Base-by-base conservation (phyloP, 2,888 invertebrate species). In the Synergus laeviventris region DNA sequence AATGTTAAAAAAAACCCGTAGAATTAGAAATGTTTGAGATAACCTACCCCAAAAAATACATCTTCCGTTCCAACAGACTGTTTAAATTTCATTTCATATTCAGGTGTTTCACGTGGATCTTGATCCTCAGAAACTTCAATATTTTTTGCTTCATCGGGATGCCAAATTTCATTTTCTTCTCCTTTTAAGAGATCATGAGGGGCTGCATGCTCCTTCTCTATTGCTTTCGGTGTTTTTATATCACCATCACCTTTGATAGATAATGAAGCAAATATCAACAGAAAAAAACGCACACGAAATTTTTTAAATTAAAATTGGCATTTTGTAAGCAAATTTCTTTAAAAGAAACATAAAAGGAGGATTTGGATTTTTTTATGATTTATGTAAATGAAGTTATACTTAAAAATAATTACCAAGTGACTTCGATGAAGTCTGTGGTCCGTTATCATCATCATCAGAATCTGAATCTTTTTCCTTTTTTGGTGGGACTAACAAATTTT, bases 61-160 rank as follows among this genome's bases (percentile, higher is more conserved):
- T 98, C 97, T 89, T 97, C 96, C 0, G 97, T 94, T 11, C 95
- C 94, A 0, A 98, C 96, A 49, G 95, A 93, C 91, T 98, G 98
- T 84, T 96, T 95, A 90, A 97, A 98, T 82, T 94, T 93, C 89
- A 97, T 95, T 54, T 95, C 94, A 91, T 96, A 97, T 82, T 93
- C 93, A 0, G 97, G 97, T 31, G 92, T 91, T 87, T 93, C 93
- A 61, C 95, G 93, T 78, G 94, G 94, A 82, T 94, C 94, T 5
- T 92, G 91, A 74, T 75, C 76, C 61, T 79, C 45, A 31, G n/a
- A 70, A 49, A 49, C 1, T 42, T 61, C 59, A 16, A 74, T 39
- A 76, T 74, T 62, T 78, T 79, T 77, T 14, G 64, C 73, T 82
- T 90, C 91, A 21, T 87, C 84, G 11, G 85, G 80, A 81, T 89